Evolutionary conservation across 1,140 invertebrate species (phyloP), one percentile per base, ranked within the genome.

Genomic region (Atta texana): DNA sequence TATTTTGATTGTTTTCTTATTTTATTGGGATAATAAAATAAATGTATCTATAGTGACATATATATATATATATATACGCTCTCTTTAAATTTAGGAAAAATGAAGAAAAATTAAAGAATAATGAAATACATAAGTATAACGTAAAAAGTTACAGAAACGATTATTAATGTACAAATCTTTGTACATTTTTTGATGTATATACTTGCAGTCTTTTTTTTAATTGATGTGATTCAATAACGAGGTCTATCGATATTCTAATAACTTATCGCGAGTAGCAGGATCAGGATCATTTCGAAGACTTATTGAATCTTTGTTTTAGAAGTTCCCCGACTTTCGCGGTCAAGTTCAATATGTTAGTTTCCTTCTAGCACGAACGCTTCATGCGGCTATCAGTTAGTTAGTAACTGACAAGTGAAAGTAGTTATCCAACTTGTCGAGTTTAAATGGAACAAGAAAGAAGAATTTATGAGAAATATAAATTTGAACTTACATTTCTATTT

Each of bases 351-450:
- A 89, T 64, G 64, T 55, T 55, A 64, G 59, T 64, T 89, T 87
- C 57, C 88, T 75, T 78, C 28, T 57, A 6, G 71, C 39, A 18
- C n/a, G 2, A 85, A 85, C 14, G 14, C n/a, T 63, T 88, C 61
- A 44, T 21, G 61, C 55, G 44, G 59, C 77, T 90, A 87, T 89
- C 88, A 87, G 88, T 90, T 89, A 80, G 75, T 80, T 89, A 81
- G 64, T 71, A 87, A 87, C 59, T 86, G 84, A 64, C 64, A 61
- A 84, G 68, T 77, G 3, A 39, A 84, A 87, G 21, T 64, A 68
- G 16, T 84, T 66, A 44, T 0, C 18, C 0, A 87, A 89, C 31
- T 77, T 6, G 66, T 57, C 39, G 21, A 7, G n/a, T 49, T 31
- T 51, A 16, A 75, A 3, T 28, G 18, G 12, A 31, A 51, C 5